phyloP scores from a whole-genome alignment of 2,797 vertebrate species.

The Trichosurus vulpecula region DNA sequence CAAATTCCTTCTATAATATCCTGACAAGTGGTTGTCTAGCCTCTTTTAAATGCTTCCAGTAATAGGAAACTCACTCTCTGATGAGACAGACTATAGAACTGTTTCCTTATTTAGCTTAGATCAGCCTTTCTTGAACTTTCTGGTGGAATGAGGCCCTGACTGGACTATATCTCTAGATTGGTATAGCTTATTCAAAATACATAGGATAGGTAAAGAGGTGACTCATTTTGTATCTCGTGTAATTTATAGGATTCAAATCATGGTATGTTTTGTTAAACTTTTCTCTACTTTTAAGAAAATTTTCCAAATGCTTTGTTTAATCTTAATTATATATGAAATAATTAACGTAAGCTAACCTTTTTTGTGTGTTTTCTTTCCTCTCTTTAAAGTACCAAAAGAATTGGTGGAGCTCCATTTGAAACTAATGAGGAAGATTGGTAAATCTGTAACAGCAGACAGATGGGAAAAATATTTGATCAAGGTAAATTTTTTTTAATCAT shows the following conservation, averaged over 20 bases:
- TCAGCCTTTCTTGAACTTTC: background rate
- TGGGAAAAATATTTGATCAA: constrained; percentile 99
- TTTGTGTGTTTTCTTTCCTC: constrained; percentile 42
- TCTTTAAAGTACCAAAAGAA: constrained; percentile 91
- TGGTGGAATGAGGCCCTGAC: background rate
- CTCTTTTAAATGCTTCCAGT: background rate
- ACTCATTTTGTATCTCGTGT: background rate
- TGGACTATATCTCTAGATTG: background rate
- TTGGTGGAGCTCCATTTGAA: constrained; percentile 98
- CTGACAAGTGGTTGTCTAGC: background rate
- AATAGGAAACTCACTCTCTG: background rate
- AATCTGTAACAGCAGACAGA: constrained; percentile 94
- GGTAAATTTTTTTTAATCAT: constrained; percentile 83
- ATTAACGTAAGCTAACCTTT: constrained; percentile 47
- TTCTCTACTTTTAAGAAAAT: background rate
- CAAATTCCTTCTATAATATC: background rate
- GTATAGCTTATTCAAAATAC: background rate
- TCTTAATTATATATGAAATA: constrained; percentile 47
- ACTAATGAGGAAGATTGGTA: constrained; percentile 97
- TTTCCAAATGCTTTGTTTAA: background rate
- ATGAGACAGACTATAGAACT: background rate
- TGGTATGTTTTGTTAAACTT: background rate
- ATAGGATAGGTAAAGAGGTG: too few relatives aligned
- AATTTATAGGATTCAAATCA: background rate
- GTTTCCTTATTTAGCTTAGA: background rate